A percentile compares a stretch with the other conserved stretches of the same genome.
phyloP scores from a whole-genome alignment of 2,113 vertebrate genomes.

The Blennius ocellaris region DNA sequence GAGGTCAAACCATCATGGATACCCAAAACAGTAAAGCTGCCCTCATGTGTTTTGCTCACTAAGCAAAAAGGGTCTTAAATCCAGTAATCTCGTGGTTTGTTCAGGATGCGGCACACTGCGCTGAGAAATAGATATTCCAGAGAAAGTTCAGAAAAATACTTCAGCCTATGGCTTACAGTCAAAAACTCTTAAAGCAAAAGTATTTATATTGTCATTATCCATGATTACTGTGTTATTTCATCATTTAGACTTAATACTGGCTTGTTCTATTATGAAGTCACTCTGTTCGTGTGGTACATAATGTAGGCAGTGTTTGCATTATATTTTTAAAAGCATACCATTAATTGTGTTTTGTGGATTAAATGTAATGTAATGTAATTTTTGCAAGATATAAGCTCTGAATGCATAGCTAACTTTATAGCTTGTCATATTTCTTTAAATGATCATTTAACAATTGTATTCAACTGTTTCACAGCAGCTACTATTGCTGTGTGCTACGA shows the following conservation, averaged over 20 bases:
- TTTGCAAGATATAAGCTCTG: too few species aligned
- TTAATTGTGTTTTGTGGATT: not conserved
- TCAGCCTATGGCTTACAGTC: too few species aligned
- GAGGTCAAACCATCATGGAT: slow-evolving; percentile 59
- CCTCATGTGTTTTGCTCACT: slow-evolving; percentile 32
- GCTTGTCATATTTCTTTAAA: too few species aligned
- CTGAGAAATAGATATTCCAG: too few species aligned
- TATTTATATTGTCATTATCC: not conserved
- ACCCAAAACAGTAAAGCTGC: slow-evolving; percentile 35
- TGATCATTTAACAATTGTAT: not conserved
- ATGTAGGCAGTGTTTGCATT: not conserved
- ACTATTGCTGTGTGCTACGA: slow-evolving; percentile 17
- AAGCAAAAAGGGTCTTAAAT: slow-evolving; percentile 26
- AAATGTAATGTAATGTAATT: not conserved
- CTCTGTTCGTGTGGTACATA: not conserved
- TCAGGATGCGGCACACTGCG: too few species aligned
- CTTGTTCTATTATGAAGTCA: not conserved
- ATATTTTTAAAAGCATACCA: not conserved
- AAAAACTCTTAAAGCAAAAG: too few species aligned
- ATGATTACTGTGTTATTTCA: not conserved
- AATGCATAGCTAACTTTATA: too few species aligned
- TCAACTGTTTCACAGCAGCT: not conserved
- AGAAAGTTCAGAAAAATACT: too few species aligned
- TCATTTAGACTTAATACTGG: not conserved
- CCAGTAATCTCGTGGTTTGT: not conserved